Percentiles rank a stretch among this genome's conserved stretches.
Conservation (phyloP, 2,888 invertebrate species). For the Calliphora vomitoria region DNA sequence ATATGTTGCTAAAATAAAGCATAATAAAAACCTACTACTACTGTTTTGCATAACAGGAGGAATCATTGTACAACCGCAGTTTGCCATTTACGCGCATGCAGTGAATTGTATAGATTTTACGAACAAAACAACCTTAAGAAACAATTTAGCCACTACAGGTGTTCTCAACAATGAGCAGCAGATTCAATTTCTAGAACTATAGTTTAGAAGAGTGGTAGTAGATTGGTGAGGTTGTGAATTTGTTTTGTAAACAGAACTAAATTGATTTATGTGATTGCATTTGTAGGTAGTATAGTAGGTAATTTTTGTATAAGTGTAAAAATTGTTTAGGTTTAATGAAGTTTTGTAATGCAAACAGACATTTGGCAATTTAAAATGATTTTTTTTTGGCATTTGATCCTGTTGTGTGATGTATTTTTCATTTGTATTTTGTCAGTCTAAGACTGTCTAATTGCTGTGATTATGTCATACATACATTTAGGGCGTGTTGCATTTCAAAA, state of each 20-base stretch:
- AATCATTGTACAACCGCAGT: constrained; percentile 33
- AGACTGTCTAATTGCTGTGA: constrained; percentile 64
- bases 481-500: constrained; percentile 67
- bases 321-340: constrained; percentile 23
- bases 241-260: constrained; percentile 39
- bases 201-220: not conserved
- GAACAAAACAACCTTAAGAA: constrained; percentile 47
- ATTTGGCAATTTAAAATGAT: constrained; percentile 43
- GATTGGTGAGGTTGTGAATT: constrained; percentile 20
- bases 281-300: not conserved
- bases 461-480: constrained; percentile 68
- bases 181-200: constrained; percentile 1
- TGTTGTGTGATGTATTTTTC: constrained; percentile 27
- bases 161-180: constrained; percentile 37
- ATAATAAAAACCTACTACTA: constrained; percentile 25
- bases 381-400: constrained; percentile 68
- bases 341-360: constrained; percentile 33
- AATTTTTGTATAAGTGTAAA: not conserved
- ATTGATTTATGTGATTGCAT: constrained; percentile 44
- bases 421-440: constrained; percentile 19
- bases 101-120: constrained; percentile 27
- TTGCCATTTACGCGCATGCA: constrained; percentile 47
- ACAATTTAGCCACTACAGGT: constrained; percentile 67
- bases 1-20: constrained; percentile 12
- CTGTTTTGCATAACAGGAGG: constrained; percentile 51